phyloP scores from a whole-genome alignment of 2,113 vertebrate genomes.

The Paratilapia polleni region DNA sequence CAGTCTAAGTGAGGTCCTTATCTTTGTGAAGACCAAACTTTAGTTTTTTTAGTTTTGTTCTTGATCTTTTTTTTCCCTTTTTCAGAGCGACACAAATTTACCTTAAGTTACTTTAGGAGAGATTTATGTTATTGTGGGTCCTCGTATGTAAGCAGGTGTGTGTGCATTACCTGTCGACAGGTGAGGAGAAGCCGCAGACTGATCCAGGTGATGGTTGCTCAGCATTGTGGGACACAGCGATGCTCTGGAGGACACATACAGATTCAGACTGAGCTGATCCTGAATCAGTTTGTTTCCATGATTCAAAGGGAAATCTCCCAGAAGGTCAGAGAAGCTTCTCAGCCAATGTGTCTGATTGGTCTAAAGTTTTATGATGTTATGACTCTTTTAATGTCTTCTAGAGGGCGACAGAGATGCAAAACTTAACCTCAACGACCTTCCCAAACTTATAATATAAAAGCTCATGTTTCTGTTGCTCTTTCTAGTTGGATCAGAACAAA shows the following conservation, averaged over 20 bases:
- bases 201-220: slow-evolving; percentile 54
- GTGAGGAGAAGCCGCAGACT: slow-evolving; percentile 82
- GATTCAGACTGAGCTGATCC: neutral
- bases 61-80: neutral
- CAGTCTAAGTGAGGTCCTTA: neutral
- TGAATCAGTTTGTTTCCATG: neutral
- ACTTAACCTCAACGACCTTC: neutral
- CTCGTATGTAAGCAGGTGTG: fast-evolving
- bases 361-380: neutral
- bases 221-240: slow-evolving; percentile 79
- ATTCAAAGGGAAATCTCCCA: too few relatives aligned
- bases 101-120: neutral
- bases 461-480: neutral
- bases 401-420: neutral
- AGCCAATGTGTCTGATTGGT: neutral
- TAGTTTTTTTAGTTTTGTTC: neutral
- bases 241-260: slow-evolving; percentile 75
- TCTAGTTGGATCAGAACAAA: neutral
- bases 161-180: slow-evolving; percentile 86
- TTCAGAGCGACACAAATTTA: neutral
- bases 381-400: neutral
- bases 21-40: neutral
- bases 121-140: neutral
- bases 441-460: neutral
- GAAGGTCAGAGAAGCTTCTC: neutral